Evolutionary conservation across 2,888 invertebrate genomes (phyloP).

Genomic region (Clitarchus hookeri): DNA sequence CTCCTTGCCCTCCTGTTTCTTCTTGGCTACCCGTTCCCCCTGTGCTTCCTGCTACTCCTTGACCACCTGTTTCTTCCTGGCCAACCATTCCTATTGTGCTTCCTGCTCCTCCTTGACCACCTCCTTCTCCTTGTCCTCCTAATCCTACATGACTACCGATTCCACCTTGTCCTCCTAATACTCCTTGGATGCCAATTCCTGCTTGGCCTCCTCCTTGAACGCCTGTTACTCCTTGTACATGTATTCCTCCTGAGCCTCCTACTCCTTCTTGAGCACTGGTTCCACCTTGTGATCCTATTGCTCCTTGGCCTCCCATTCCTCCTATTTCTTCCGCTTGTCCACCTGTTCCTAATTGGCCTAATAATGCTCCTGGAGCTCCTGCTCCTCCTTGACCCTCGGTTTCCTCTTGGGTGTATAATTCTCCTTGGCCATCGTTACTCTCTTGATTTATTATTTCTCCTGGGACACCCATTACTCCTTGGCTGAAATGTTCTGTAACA

Average conservation of each 20-base stretch:
- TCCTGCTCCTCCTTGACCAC: constrained; percentile 38
- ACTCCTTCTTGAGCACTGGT: constrained; percentile 48
- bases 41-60: constrained; percentile 48
- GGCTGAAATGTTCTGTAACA: constrained; percentile 40
- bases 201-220: constrained; percentile 45
- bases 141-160: constrained; percentile 52
- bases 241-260: constrained; percentile 43
- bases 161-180: constrained; percentile 22
- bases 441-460: background rate
- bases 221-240: constrained; percentile 45
- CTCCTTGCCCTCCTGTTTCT: constrained; percentile 34
- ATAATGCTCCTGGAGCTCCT: constrained; percentile 49
- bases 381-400: constrained; percentile 45
- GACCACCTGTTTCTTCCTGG: constrained; percentile 32
- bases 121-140: constrained; percentile 48
- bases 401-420: no score
- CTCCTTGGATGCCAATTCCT: constrained; percentile 38
- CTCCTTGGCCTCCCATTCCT: constrained; percentile 25
- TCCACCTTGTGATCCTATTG: constrained; percentile 18
- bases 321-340: constrained; percentile 49
- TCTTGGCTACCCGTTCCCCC: constrained; percentile 40
- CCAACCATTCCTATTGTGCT: constrained; percentile 23
- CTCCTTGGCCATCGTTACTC: background rate
- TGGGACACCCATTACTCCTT: background rate
- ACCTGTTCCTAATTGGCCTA: constrained; percentile 51